phyloP scores from a whole-genome alignment of 2,888 invertebrate genomes.

The Eulithis testata region DNA sequence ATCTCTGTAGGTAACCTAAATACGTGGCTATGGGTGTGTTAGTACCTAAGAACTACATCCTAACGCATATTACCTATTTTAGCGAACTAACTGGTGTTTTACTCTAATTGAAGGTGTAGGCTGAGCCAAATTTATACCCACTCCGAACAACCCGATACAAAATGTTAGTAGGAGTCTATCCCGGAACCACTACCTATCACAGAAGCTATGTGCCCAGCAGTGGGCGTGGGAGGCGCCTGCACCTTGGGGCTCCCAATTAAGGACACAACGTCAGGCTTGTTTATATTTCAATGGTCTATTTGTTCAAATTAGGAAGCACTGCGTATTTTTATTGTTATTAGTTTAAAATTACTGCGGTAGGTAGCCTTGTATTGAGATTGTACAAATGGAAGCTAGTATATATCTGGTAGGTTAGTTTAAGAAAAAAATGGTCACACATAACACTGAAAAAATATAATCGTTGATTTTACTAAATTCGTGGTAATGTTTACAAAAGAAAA shows the following conservation, averaged over 20 bases:
- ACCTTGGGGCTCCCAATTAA: conserved; percentile 73
- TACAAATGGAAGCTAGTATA: neutral
- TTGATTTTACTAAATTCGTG: no score
- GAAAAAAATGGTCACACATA: no score
- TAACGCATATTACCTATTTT: neutral
- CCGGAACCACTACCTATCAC: neutral
- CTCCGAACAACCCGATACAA: conserved; percentile 9
- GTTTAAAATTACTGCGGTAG: conserved; percentile 2
- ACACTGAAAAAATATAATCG: no score
- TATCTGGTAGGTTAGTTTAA: neutral
- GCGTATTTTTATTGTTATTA: conserved; percentile 49
- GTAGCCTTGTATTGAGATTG: conserved; percentile 1
- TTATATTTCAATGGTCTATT: conserved; percentile 64
- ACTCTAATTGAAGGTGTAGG: conserved; percentile 70
- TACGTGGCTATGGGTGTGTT: no score
- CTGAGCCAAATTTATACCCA: conserved; percentile 66
- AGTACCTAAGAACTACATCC: no score
- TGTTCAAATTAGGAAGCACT: conserved; percentile 66
- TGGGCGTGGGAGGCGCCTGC: conserved; percentile 56
- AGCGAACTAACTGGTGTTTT: conserved; percentile 3
- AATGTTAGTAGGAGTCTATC: no score
- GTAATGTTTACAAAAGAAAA: no score
- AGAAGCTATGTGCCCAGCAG: conserved; percentile 33
- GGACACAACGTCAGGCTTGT: conserved; percentile 63
- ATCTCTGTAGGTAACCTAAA: no score